Conservation (phyloP, 2,113 vertebrate species). For the Rhinolophus sinicus region DNA sequence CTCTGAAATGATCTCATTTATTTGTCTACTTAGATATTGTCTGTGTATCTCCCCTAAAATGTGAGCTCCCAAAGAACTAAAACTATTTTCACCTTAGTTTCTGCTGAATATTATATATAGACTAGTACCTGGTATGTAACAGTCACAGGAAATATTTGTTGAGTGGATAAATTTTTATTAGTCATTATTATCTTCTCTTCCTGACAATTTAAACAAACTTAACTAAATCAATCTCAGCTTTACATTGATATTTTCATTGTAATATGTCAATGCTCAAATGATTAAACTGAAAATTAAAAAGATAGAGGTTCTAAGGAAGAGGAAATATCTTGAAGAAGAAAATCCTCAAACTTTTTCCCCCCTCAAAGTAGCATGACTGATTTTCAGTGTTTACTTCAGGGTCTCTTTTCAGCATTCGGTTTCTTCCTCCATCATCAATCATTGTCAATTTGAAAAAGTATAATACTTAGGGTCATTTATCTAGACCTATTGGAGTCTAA, state of each 20-base stretch:
- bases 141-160: background rate
- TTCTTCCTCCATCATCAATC: slow-evolving; percentile 93
- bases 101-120: background rate
- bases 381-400: slow-evolving; percentile 90
- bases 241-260: slow-evolving; percentile 66
- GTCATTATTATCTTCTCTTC: slow-evolving; percentile 19
- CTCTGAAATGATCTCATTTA: slow-evolving; percentile 22
- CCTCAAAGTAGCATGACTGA: slow-evolving; percentile 83
- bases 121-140: background rate
- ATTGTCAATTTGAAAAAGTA: slow-evolving; percentile 94
- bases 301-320: slow-evolving; percentile 67
- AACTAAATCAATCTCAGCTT: slow-evolving; percentile 66
- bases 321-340: slow-evolving; percentile 76
- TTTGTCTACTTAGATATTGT: background rate
- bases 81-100: background rate
- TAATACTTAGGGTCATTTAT: slow-evolving; percentile 94
- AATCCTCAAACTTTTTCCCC: slow-evolving; percentile 74
- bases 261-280: slow-evolving; percentile 62
- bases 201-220: slow-evolving; percentile 69
- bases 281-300: slow-evolving; percentile 77
- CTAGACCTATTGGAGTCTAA: slow-evolving; percentile 93
- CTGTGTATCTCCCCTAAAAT: background rate
- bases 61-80: background rate
- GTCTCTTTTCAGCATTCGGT: slow-evolving; percentile 92
- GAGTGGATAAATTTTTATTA: slow-evolving; percentile 1